Evolutionary conservation across 2,797 vertebrate genomes (phyloP), one percentile per base, ranked within the genome.

Genomic region (Gastrophryne carolinensis): DNA sequence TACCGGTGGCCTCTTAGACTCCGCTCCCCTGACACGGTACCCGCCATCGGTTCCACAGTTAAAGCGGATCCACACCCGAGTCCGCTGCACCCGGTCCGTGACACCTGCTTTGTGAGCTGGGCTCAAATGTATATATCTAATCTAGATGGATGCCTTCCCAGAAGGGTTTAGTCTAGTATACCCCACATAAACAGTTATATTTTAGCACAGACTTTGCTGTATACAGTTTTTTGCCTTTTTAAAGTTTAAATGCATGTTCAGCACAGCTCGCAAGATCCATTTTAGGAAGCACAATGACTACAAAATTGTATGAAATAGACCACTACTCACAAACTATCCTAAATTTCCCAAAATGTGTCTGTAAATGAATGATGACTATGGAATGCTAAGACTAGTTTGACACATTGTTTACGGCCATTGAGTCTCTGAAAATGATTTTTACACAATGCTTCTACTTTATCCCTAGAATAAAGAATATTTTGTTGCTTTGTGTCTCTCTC

Each of bases 241-340:
- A 50, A 65, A 50, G 41, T 52, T 34, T 1, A 73, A 73, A 56
- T 32, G 60, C 21, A 19, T 64, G 10, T 54, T 9, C 21, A 73
- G 49, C 30, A 63, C 49, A 54, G 60, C 24, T 63, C 64, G 71
- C 26, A 64, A 54, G 64, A 73, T 73, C 71, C 64, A 73, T 73
- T 64, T 64, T 73, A 17, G 26, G 26, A 64, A 56, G 24, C 30
- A 73, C 70, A 73, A 63, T 73, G 70, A 54, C 58, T 63, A 39
- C 70, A 63, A 64, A 64, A 64, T 73, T 73, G 71, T 64, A n/a
- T 73, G 49, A 73, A 73, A 64, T 73, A 49, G 71, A 56, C 71
- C 71, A 73, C 71, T 73, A 39, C 47, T 64, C 60, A 64, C 54
- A 73, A 64, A 63, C 58, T 73, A 44, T 34, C 32, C 32, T 56